A percentile compares a stretch with the other conserved stretches of the same genome.
Evolutionary conservation across 2,797 vertebrate genomes (phyloP).

Genomic region (Chrysocyon brachyurus): DNA sequence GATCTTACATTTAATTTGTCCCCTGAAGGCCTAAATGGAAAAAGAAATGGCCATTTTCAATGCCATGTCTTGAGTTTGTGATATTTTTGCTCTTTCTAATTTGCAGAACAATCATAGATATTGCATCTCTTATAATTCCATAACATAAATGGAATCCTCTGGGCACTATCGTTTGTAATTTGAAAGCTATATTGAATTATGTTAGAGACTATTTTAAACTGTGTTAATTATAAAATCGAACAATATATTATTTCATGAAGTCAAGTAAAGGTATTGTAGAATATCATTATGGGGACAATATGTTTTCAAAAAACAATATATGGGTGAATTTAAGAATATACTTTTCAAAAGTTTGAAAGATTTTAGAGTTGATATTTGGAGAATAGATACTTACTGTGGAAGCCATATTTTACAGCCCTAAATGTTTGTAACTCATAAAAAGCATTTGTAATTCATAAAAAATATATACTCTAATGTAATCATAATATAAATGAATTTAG

Average conservation of each 20-base stretch:
- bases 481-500: background rate
- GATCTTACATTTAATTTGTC: constrained; percentile 31
- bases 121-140: constrained; percentile 28
- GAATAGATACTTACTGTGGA: background rate
- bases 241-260: background rate
- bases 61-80: constrained; percentile 37
- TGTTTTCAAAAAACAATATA: constrained; percentile 19
- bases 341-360: background rate
- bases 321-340: background rate
- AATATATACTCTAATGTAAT: background rate
- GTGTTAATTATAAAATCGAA: constrained; percentile 53
- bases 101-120: constrained; percentile 14
- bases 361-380: constrained; percentile 13
- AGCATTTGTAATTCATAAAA: background rate
- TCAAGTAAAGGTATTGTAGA: background rate
- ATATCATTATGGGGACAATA: background rate
- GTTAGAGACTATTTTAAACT: constrained; percentile 24
- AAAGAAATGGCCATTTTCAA: constrained; percentile 4
- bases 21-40: constrained; percentile 17
- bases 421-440: constrained; percentile 21
- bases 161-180: background rate
- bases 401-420: background rate
- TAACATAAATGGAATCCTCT: background rate
- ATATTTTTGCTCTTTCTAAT: constrained; percentile 58
- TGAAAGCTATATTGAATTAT: constrained; percentile 3